Conservation (phyloP, 2,113 vertebrate species). For the Chauna torquata region DNA sequence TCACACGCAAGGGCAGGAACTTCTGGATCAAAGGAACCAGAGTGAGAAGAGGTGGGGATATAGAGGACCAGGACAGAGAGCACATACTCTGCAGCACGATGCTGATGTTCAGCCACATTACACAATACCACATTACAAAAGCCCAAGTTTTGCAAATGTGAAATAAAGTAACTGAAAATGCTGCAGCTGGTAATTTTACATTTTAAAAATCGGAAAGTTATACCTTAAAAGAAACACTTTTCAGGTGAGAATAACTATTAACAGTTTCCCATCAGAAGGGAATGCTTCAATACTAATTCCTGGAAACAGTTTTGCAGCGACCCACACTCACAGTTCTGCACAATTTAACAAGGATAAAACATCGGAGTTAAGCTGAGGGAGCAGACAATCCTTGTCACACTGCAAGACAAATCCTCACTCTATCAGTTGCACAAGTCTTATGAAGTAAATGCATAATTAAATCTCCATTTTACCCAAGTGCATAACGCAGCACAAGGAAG, state of each 20-base stretch:
- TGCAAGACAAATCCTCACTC: not conserved
- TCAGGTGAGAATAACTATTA: not conserved
- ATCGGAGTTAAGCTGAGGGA: not conserved
- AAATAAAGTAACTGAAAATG: not conserved
- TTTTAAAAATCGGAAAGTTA: not conserved
- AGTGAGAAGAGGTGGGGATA: not conserved
- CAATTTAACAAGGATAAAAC: not conserved
- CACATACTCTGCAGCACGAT: not conserved
- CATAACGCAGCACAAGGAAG: not conserved
- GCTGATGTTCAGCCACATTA: not conserved
- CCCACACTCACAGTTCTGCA: not conserved
- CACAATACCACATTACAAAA: not conserved
- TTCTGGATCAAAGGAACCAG: not conserved
- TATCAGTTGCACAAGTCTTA: not conserved
- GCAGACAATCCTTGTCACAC: not conserved
- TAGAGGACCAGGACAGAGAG: not conserved
- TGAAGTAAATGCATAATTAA: not conserved
- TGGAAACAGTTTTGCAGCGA: not conserved
- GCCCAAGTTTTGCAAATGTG: not conserved
- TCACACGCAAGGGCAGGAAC: not conserved
- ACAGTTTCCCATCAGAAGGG: not conserved
- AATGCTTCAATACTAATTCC: not conserved
- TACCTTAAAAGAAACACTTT: not conserved
- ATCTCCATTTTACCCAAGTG: not conserved
- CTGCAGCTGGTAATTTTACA: not conserved